Percentiles rank a stretch among this genome's conserved stretches.
Conservation (phyloP, 2,888 invertebrate species). For the Diabrotica balteata region DNA sequence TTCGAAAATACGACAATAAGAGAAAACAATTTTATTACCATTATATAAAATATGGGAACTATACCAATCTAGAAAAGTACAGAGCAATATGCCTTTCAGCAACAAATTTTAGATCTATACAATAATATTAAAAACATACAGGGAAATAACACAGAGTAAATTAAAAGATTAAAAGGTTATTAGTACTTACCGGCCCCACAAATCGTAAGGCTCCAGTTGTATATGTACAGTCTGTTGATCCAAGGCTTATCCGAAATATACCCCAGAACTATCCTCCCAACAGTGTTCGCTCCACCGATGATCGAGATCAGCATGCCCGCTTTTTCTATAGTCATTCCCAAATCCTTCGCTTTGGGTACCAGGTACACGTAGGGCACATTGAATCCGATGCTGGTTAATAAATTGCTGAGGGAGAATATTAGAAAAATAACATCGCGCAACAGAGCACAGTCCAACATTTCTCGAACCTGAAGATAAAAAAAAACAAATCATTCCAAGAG, state of each 20-base stretch:
- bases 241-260: slow-evolving; percentile 88
- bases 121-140: no score
- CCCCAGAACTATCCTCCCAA: slow-evolving; percentile 89
- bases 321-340: slow-evolving; percentile 65
- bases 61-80: no score
- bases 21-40: no score
- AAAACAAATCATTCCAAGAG: no score
- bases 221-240: slow-evolving; percentile 89
- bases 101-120: no score
- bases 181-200: slow-evolving; percentile 82
- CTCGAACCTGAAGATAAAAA: slow-evolving; percentile 15
- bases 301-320: slow-evolving; percentile 78
- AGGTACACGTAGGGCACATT: slow-evolving; percentile 92
- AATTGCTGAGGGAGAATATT: slow-evolving; percentile 91
- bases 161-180: no score
- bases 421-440: slow-evolving; percentile 87
- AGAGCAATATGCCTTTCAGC: no score
- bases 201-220: slow-evolving; percentile 85
- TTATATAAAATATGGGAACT: no score
- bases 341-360: slow-evolving; percentile 73
- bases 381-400: slow-evolving; percentile 93
- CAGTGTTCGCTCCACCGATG: slow-evolving; percentile 86
- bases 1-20: no score
- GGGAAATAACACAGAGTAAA: no score
- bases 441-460: slow-evolving; percentile 85